Percentiles rank a stretch among this genome's conserved stretches.
Evolutionary conservation across 2,888 invertebrate species (phyloP).

Genomic region (Aelia acuminata): DNA sequence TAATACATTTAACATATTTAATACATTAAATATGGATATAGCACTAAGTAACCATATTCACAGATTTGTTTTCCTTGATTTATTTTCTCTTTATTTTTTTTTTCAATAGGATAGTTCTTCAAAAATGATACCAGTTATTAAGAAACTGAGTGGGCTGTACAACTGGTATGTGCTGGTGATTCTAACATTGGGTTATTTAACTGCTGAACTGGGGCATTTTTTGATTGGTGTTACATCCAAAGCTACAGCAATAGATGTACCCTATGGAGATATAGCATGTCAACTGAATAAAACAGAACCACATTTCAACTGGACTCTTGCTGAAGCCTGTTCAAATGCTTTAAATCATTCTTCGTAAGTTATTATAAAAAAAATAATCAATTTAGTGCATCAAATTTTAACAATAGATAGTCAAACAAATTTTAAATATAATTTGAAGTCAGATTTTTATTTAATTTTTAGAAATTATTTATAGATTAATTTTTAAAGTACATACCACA

Average conservation of each 20-base stretch:
- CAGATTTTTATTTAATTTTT: no score
- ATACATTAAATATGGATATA: no score
- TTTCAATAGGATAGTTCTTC: background rate
- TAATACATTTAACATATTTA: no score
- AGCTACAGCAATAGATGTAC: slow-evolving; percentile 86
- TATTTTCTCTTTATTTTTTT: background rate
- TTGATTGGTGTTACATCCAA: slow-evolving; percentile 89
- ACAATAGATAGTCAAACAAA: background rate
- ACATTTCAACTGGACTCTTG: slow-evolving; percentile 66
- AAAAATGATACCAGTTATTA: slow-evolving; percentile 69
- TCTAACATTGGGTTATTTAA: slow-evolving; percentile 85
- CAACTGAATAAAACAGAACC: slow-evolving; percentile 74
- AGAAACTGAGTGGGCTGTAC: slow-evolving; percentile 80
- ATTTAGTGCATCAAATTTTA: background rate
- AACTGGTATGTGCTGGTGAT: slow-evolving; percentile 84
- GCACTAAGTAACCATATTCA: no score
- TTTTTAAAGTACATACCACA: no score
- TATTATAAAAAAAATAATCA: background rate
- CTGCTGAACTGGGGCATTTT: slow-evolving; percentile 91
- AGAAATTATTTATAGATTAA: no score
- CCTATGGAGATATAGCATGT: slow-evolving; percentile 89
- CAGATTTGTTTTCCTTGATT: no score
- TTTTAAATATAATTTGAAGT: no score
- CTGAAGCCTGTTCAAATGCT: slow-evolving; percentile 71
- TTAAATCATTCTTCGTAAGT: slow-evolving; percentile 70